Evolutionary conservation across 2,888 invertebrate genomes (phyloP), one percentile per base, ranked within the genome.

Genomic region (Phortica magna): DNA sequence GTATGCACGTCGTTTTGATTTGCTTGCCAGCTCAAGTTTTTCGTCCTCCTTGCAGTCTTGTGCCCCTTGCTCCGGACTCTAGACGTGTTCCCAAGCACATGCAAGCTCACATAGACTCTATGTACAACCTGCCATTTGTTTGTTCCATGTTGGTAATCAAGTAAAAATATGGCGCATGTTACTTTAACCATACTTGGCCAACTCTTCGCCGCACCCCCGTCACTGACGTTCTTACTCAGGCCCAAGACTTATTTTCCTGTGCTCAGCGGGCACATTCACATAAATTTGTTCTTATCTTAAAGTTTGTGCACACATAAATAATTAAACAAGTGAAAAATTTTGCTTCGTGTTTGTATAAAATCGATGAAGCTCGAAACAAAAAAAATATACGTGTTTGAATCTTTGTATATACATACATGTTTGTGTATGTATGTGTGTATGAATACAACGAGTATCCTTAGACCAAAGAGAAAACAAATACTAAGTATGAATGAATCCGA

Each of bases 291-390:
- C 48, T 14, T 12, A 48, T 82, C 84, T 85, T 82, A 77, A 87
- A 87, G 81, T 85, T 86, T 83, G 83, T 85, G 85, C 88, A 88
- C 85, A 88, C 83, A 87, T 85, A 88, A 85, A 85, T 86, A 83
- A 86, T 86, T 88, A 75, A 88, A 83, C 81, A 81, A 79, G 80
- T 87, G 79, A 82, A 87, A 87, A 85, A 83, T 83, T 85, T 81
- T 84, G 81, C 79, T 64, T 9, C 64, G 76, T 82, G 78, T 64
- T 9, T 31, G 76, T 82, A 78, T 42, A 67, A 67, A 67, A 67
- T 67, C 67, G 42, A 42, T 67, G 41, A 67, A 67, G 67, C 64
- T 73, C 74, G 79, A 78, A 55, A 67, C 17, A 75, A 31, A 77
- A n/a, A 64, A 61, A 77, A 48, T 48, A 48, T 5, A 48, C 7